Base-by-base conservation (phyloP, 2,888 invertebrate genomes). In the Spisula subtruncata region DNA sequence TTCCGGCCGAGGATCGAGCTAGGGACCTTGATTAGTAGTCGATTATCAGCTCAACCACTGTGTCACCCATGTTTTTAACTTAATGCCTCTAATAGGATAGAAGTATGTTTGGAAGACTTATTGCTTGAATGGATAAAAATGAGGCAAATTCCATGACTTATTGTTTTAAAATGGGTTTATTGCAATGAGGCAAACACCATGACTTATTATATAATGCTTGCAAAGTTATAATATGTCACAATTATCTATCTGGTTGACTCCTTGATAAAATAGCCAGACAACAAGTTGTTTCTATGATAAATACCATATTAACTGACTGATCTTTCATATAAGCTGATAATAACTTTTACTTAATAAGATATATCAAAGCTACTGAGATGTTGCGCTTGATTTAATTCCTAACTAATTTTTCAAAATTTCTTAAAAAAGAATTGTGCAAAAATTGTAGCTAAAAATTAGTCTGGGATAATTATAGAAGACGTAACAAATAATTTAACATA, bases 321-420 rank as follows among this genome's bases (percentile, higher is more conserved):
- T 66, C 25, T 66, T 25, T 66, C 60, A 18, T 66, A 25, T 66
- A 66, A 66, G 25, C 60, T n/a, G 60, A 66, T 25, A 41, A 66
- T 66, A 25, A 66, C 60, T n/a, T 66, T 66, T 5, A 66, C 60
- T 66, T n/a, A 25, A 66, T n/a, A 66, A 66, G 60, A 66, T 66
- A 66, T 25, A 66, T n/a, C 25, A 25, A 66, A 66, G 10, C 25
- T 2, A 2, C 41, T 8, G 41, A 25, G 60, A 66, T 66, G n/a
- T n/a, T 66, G 25, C 10, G 60, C n/a, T 25, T 25, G 60, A 66
- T 66, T 41, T 25, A n/a, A n/a, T 60, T 20, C n/a, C 18, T 5
- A 60, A 60, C 14, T 18, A 16, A 16, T 18, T 25, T 20, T 66
- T 66, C 25, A 66, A 66, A 66, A 66, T n/a, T 66, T 66, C 10